Percentiles rank a stretch among this genome's conserved stretches.
Conservation (phyloP, 2,888 invertebrate species). For the Hyposoter dolosus region DNA sequence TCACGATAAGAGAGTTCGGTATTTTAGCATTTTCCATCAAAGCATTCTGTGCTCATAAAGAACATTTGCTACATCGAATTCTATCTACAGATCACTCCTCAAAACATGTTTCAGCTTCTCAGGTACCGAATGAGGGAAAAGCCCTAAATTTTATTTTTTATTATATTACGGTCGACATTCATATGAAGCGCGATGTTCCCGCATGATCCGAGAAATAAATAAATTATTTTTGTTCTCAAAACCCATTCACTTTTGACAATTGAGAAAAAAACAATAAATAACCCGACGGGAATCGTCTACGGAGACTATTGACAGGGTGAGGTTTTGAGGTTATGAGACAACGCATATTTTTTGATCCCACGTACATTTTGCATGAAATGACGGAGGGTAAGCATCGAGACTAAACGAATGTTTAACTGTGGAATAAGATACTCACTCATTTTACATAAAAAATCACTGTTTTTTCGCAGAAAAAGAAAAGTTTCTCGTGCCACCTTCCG, state of each 20-base stretch:
- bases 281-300: neutral
- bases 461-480: neutral
- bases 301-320: slow-evolving; percentile 1
- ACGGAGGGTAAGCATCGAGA: neutral
- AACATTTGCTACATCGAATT: neutral
- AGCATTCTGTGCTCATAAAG: neutral
- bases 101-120: too few species aligned
- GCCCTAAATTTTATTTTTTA: too few species aligned
- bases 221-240: neutral
- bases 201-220: neutral
- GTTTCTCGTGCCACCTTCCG: slow-evolving; percentile 47
- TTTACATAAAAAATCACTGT: neutral
- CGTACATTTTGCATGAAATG: neutral
- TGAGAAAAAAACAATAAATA: neutral
- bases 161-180: too few species aligned
- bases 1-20: neutral
- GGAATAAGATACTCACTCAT: neutral
- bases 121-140: too few species aligned
- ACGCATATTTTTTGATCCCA: slow-evolving; percentile 1
- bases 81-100: too few species aligned
- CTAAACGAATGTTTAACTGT: neutral
- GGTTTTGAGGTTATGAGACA: slow-evolving; percentile 55
- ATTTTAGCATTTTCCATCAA: neutral
- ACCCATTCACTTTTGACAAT: neutral
- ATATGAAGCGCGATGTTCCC: too few species aligned